Evolutionary conservation across 2,888 invertebrate genomes (phyloP).

Genomic region (Lasioglossum zephyrum): DNA sequence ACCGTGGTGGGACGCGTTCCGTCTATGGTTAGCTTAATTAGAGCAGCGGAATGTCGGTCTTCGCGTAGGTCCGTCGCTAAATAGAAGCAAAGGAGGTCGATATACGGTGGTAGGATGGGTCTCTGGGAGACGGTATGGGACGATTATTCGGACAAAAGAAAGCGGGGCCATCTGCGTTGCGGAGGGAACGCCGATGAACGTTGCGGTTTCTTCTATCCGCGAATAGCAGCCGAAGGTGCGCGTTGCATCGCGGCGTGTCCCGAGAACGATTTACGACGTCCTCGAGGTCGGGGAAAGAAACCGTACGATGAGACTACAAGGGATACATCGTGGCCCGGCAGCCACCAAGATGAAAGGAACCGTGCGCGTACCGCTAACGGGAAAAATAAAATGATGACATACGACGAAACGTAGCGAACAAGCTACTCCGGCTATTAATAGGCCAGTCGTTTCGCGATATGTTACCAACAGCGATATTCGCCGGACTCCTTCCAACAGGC

Average conservation of each 20-base stretch:
- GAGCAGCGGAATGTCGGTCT: constrained; percentile 21
- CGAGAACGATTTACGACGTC: constrained; percentile 66
- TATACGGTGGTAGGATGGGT: constrained; percentile 5
- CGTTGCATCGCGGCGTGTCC: constrained; percentile 42
- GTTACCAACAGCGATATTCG: constrained; percentile 11
- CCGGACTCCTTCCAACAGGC: constrained; percentile 4
- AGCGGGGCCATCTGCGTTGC: constrained; percentile 28
- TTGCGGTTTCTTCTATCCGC: constrained; percentile 57
- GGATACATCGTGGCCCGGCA: constrained; percentile 53
- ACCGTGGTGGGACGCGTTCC: background rate
- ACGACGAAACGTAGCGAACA: constrained; percentile 56
- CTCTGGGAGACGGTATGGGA: constrained; percentile 8
- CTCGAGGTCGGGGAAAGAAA: constrained; percentile 59
- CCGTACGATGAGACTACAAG: constrained; percentile 57
- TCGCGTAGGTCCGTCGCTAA: background rate
- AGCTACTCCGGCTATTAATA: constrained; percentile 71
- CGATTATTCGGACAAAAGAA: constrained; percentile 51
- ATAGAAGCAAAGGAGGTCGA: constrained; percentile 24
- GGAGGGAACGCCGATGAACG: constrained; percentile 30
- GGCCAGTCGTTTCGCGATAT: constrained; percentile 59
- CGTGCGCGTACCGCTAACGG: constrained; percentile 45
- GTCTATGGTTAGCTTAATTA: constrained; percentile 22
- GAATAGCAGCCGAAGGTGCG: constrained; percentile 62
- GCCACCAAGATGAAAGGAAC: constrained; percentile 71
- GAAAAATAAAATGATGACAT: constrained; percentile 73